phyloP scores from a whole-genome alignment of 2,888 invertebrate species.

The Lepidochitona cinerea region DNA sequence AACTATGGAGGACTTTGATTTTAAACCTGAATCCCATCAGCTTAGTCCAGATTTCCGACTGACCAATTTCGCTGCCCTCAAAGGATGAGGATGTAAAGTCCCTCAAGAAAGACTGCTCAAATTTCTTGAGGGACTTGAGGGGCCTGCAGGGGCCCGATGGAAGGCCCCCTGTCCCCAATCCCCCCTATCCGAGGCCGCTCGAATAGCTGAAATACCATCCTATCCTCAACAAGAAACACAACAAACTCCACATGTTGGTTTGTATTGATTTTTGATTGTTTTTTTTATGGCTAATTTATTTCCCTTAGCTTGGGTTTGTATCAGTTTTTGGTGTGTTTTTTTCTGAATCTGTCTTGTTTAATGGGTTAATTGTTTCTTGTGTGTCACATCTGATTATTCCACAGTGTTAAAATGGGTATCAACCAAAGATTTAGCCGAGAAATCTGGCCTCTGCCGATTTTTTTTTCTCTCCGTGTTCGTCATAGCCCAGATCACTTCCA shows the following conservation, averaged over 20 bases:
- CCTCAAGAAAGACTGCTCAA: constrained; percentile 86
- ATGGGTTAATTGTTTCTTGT: neutral
- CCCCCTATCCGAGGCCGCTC: constrained; percentile 77
- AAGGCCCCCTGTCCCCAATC: neutral
- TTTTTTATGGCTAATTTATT: too few species aligned
- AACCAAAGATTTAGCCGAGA: too few species aligned
- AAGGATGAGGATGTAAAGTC: constrained; percentile 94
- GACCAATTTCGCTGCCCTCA: constrained; percentile 91
- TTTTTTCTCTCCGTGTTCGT: too few species aligned
- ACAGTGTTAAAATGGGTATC: too few species aligned
- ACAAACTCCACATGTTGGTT: too few species aligned
- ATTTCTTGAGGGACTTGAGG: constrained; percentile 76
- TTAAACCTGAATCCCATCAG: constrained; percentile 88
- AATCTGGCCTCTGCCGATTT: too few species aligned
- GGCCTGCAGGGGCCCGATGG: constrained; percentile 56
- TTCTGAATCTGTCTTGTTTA: neutral
- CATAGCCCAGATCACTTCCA: too few species aligned
- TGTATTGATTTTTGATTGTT: too few species aligned
- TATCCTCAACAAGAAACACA: constrained; percentile 75
- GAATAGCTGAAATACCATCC: constrained; percentile 61
- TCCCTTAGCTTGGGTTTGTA: too few species aligned
- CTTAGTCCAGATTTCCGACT: constrained; percentile 92
- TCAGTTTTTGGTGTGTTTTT: neutral
- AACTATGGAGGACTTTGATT: too few species aligned
- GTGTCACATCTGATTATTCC: neutral